Evolutionary conservation across 2,888 invertebrate species (phyloP).

Genomic region (Lasioglossum calceatum): DNA sequence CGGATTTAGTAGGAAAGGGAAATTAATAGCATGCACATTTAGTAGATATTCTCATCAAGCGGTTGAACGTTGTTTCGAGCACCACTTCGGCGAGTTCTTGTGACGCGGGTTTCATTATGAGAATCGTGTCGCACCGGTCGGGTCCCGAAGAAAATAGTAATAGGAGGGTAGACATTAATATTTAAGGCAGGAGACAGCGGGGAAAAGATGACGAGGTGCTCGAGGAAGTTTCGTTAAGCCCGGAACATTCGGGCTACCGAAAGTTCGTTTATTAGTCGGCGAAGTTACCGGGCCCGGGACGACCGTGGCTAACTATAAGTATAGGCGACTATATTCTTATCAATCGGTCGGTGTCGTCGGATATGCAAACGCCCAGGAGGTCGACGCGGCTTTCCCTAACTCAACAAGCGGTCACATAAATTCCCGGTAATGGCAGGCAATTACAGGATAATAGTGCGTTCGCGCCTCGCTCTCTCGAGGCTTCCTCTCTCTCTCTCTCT

Average conservation of each 20-base stretch:
- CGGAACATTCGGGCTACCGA: not conserved
- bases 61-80: not conserved
- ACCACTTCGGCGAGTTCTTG: not conserved
- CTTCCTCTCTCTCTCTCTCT: not conserved
- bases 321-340: conserved; percentile 22
- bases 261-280: not conserved
- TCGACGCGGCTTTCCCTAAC: conserved; percentile 39
- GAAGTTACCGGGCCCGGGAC: not conserved
- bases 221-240: not conserved
- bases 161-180: not conserved
- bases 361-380: conserved; percentile 45
- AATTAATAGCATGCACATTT: not conserved
- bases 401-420: conserved; percentile 64
- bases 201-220: not conserved
- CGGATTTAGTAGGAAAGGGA: too few relatives aligned
- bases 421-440: conserved; percentile 53
- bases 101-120: not conserved
- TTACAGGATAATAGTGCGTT: conserved; percentile 50
- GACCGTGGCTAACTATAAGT: not conserved
- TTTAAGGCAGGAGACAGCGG: not conserved
- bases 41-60: not conserved
- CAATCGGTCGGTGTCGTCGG: conserved; percentile 34
- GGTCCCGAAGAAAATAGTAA: not conserved
- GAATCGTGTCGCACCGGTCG: not conserved
- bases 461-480: not conserved